These are phyloP conservation scores for Catagonus wagneri DNA, from an alignment of 2,113 vertebrate species.

Conservation along the genomic window DNA sequence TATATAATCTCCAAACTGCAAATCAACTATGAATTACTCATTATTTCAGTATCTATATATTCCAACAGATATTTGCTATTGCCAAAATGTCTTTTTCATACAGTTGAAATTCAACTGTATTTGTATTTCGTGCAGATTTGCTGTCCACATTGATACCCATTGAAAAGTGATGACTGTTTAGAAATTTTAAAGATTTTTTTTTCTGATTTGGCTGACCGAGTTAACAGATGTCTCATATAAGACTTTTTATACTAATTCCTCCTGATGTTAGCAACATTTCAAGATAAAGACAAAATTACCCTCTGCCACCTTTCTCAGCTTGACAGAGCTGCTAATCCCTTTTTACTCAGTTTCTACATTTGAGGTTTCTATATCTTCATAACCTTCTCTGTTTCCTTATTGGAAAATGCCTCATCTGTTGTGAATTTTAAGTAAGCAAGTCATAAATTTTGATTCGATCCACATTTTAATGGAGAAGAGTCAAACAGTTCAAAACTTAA, in stretches of 20 bases:
- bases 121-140: conserved; percentile 68
- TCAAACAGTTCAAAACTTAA: conserved; percentile 11
- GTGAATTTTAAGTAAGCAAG: conserved; percentile 58
- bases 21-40: conserved; percentile 79
- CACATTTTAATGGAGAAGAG: neutral
- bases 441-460: conserved; percentile 66
- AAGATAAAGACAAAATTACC: conserved; percentile 59
- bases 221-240: conserved; percentile 41
- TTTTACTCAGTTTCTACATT: conserved; percentile 63
- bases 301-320: conserved; percentile 54
- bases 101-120: conserved; percentile 68
- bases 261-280: conserved; percentile 65
- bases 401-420: conserved; percentile 13
- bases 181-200: conserved; percentile 62
- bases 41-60: conserved; percentile 74
- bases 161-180: conserved; percentile 74
- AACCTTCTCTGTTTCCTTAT: neutral
- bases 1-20: conserved; percentile 78
- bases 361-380: conserved; percentile 33
- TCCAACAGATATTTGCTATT: conserved; percentile 72
- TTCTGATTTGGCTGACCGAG: conserved; percentile 65
- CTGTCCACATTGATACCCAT: conserved; percentile 64
- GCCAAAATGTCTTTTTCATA: conserved; percentile 66
- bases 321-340: neutral
- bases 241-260: conserved; percentile 72